Evolutionary conservation across 1,140 invertebrate species (phyloP), one percentile per base, ranked within the genome.

Genomic region (Stratiolaelaps scimitus): DNA sequence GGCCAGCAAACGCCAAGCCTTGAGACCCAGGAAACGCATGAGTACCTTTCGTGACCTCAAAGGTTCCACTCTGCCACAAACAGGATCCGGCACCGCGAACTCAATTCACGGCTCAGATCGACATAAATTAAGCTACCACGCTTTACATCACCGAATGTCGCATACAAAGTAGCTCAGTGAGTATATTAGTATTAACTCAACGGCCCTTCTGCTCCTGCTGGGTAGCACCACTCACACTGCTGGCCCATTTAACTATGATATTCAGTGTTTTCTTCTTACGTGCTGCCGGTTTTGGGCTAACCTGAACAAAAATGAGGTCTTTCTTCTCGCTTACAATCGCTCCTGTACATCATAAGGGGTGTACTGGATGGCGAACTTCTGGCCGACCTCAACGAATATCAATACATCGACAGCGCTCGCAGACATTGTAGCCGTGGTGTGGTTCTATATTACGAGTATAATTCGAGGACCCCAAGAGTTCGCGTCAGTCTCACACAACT

Each of bases 41-140:
- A 70, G 92, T 89, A 6, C 89, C 89, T 79, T 96, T 96, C 1
- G 85, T 87, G 0, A 97, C 92, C 81, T 97, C 92, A 81, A 97
- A 96, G 70, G 90, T 88, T 43, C 92, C 92, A 65, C 86, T 87
- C 76, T 95, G 92, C 67, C 83, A 84, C 74, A 89, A 96, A 72
- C 92, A 87, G 0, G 89, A 94, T 1, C 92, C 92, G 71, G 77
- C 80, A 69, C 92, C 93, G 69, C 88, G 81, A 75, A n/a, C n/a
- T n/a, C n/a, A n/a, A n/a, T n/a, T n/a, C n/a, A n/a, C 93, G 96
- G 76, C 90, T 96, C 1, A 98, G 81, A 78, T 98, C 93, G 0
- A 92, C 93, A 53, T 97, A 85, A 69, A 97, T 96, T 0, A 85
- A 85, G 73, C 91, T 94, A 0, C 88, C 90, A 0, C 95, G 75